A percentile compares a stretch with the other conserved stretches of the same genome.
Conservation (phyloP, 2,888 invertebrate genomes). For the Apamea sordens region DNA sequence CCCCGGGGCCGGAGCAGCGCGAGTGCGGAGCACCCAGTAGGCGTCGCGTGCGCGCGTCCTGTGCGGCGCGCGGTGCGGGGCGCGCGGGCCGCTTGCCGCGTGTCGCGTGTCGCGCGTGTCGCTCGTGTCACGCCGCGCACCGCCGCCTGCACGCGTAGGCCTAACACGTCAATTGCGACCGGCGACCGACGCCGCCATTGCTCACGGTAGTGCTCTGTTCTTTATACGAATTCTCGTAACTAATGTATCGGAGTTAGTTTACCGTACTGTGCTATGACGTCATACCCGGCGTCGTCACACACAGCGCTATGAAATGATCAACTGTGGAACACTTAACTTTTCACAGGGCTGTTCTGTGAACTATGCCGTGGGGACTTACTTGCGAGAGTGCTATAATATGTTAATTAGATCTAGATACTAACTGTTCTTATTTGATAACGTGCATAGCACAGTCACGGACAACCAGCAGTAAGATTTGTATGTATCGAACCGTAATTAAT, state of each 20-base stretch:
- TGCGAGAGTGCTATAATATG: constrained; percentile 17
- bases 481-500: constrained; percentile 62
- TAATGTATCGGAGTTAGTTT: constrained; percentile 61
- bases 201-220: constrained; percentile 87
- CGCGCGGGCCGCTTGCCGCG: constrained; percentile 19
- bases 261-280: constrained; percentile 65
- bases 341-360: constrained; percentile 35
- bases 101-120: constrained; percentile 57
- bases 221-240: constrained; percentile 80
- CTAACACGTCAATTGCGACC: constrained; percentile 89
- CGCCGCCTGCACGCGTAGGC: constrained; percentile 80
- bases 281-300: constrained; percentile 25
- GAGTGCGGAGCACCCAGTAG: constrained; percentile 75
- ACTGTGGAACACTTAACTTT: constrained; percentile 53
- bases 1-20: constrained; percentile 30
- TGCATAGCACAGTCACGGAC: constrained; percentile 63
- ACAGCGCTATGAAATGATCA: constrained; percentile 42
- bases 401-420: constrained; percentile 48
- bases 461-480: constrained; percentile 60
- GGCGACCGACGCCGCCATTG: constrained; percentile 88
- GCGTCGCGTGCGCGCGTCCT: constrained; percentile 79
- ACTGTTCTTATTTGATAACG: constrained; percentile 41
- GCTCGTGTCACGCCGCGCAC: constrained; percentile 61
- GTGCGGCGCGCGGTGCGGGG: constrained; percentile 47
- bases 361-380: constrained; percentile 9